Conservation (phyloP, 2,888 invertebrate species). For the Halictus quadricinctus region DNA sequence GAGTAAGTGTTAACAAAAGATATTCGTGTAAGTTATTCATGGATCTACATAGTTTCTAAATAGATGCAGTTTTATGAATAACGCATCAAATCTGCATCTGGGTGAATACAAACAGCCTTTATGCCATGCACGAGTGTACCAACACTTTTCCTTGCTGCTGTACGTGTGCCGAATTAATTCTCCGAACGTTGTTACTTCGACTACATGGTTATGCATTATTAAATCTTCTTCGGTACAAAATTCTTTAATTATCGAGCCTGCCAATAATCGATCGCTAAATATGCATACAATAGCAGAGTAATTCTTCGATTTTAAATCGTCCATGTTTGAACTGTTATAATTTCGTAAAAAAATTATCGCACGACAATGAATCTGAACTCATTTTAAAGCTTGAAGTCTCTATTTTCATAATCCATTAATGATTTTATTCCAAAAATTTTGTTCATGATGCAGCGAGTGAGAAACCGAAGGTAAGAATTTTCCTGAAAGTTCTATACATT, state of each 20-base stretch:
- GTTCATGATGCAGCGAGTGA: too few species aligned
- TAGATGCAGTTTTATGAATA: slow-evolving; percentile 8
- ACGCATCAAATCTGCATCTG: slow-evolving; percentile 6
- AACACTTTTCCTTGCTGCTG: neutral
- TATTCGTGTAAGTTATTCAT: neutral
- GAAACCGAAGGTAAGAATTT: too few species aligned
- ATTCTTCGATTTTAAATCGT: neutral
- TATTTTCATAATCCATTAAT: too few species aligned
- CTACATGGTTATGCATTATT: neutral
- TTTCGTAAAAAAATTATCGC: neutral
- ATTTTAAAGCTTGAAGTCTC: too few species aligned
- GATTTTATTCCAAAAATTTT: too few species aligned
- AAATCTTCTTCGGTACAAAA: neutral
- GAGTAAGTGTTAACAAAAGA: slow-evolving; percentile 4
- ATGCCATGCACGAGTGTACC: neutral
- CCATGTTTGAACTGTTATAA: neutral
- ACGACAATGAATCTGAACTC: too few species aligned
- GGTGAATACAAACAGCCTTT: slow-evolving; percentile 1
- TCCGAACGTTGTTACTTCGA: neutral
- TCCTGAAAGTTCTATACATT: too few species aligned
- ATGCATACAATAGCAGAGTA: neutral
- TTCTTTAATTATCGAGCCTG: neutral
- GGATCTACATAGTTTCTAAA: slow-evolving; percentile 3
- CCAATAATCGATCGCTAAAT: neutral
- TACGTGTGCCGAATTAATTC: neutral